These are phyloP conservation scores for Columba guinea DNA, from an alignment of 2,797 vertebrate genomes.

Conservation along the genomic window DNA sequence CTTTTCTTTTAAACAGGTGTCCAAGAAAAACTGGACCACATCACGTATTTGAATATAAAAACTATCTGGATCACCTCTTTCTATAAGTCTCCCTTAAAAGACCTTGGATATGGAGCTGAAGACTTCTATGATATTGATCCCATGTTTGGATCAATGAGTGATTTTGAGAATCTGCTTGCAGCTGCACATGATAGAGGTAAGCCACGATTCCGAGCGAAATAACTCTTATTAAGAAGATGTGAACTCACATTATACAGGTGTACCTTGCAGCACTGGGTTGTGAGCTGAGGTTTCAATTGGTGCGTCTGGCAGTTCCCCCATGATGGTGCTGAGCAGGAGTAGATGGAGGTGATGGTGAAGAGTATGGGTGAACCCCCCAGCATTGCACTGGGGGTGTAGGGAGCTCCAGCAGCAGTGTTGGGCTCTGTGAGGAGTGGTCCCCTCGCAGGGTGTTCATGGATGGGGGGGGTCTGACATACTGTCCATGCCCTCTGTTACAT, in stretches of 20 bases:
- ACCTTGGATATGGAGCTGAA: slow-evolving; percentile 90
- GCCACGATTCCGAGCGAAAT: background rate
- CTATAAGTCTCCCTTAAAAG: slow-evolving; percentile 90
- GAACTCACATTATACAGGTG: fast-evolving
- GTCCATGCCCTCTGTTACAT: fast-evolving
- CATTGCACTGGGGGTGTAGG: fast-evolving
- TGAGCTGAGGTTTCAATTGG: background rate
- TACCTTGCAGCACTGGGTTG: background rate
- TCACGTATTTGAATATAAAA: slow-evolving; percentile 88
- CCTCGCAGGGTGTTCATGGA: background rate
- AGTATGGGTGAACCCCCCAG: background rate
- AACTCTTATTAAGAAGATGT: fast-evolving
- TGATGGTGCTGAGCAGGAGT: background rate
- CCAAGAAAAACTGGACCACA: slow-evolving; percentile 86
- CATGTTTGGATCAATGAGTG: slow-evolving; percentile 91
- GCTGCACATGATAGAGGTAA: slow-evolving; percentile 90
- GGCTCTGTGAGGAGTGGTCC: background rate
- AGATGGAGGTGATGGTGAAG: background rate
- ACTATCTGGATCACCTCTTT: slow-evolving; percentile 92
- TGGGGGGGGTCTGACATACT: background rate
- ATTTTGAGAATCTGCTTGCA: slow-evolving; percentile 89
- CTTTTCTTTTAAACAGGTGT: slow-evolving; percentile 81
- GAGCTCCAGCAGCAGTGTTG: background rate
- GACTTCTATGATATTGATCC: slow-evolving; percentile 91
- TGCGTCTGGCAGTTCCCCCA: fast-evolving